Evolutionary conservation across 2,797 vertebrate genomes (phyloP).

Genomic region (Neosilurus mollespiculum): DNA sequence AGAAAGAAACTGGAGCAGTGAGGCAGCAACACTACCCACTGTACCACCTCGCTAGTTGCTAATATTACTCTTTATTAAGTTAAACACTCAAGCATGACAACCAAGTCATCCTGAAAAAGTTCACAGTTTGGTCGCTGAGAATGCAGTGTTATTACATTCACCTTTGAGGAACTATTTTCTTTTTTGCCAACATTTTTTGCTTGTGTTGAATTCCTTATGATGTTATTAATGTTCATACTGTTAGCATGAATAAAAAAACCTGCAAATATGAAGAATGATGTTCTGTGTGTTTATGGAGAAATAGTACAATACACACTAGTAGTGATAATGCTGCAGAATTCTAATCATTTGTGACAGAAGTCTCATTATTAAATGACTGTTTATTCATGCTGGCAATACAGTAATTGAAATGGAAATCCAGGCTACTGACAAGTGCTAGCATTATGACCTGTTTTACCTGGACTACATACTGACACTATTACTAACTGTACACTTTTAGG

Average conservation of each 20-base stretch:
- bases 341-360: neutral
- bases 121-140: constrained; percentile 52
- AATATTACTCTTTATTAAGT: neutral
- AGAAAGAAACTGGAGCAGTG: neutral
- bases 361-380: constrained; percentile 39
- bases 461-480: constrained; percentile 82
- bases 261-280: neutral
- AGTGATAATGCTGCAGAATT: neutral
- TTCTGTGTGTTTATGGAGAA: neutral
- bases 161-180: neutral
- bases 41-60: neutral
- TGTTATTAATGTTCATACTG: constrained; percentile 61
- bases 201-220: constrained; percentile 52
- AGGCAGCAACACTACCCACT: neutral
- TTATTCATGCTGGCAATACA: constrained; percentile 84
- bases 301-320: neutral
- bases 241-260: constrained; percentile 81
- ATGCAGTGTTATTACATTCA: constrained; percentile 19
- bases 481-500: constrained; percentile 95
- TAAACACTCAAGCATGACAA: neutral
- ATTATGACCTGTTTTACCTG: constrained; percentile 58
- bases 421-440: constrained; percentile 53
- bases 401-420: constrained; percentile 58
- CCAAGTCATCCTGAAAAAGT: constrained; percentile 26
- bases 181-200: constrained; percentile 44